Evolutionary conservation across 1,140 invertebrate genomes (phyloP), one percentile per base, ranked within the genome.

Genomic region (Drosophila kurseongensis): DNA sequence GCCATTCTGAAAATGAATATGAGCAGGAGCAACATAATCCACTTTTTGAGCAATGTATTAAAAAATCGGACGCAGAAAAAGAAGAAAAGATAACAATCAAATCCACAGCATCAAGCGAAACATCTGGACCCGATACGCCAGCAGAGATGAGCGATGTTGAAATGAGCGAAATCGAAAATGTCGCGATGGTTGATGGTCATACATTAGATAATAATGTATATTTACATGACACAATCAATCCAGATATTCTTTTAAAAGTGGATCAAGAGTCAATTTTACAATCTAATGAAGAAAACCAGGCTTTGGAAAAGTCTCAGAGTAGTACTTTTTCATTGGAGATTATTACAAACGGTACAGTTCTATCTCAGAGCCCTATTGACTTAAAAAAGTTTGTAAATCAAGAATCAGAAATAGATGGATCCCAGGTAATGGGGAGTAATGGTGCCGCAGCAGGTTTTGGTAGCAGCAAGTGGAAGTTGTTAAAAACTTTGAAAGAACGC

Each of bases 401-500:
- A 27, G 77, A 89, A 35, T 78, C 72, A 13, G 82, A 66, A 59
- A 51, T 75, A 7, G 91, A 91, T 9, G 61, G 69, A 36, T 63
- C 57, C 8, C 75, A 80, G 38, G 56, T 12, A 14, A 38, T 35
- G 40, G 29, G 35, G 14, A 69, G 48, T 50, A 80, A 72, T 63
- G 72, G 72, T 14, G 51, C 55, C 47, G 45, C 29, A n/a, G 51
- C 58, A 2, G 69, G 71, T n/a, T 58, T 89, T 44, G 72, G 83
- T 35, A 93, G 95, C 29, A 97, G 97, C 80, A 97, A 97, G 92
- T 98, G 97, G 97, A 97, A 97, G 91, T 93, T 98, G 16, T 92
- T 98, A 10, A 98, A 97, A 92, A 97, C 97, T 6, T 89, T 98
- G 32, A 98, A 98, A 91, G 97, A 98, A 89, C 94, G 96, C 60